Percentiles rank a stretch among this genome's conserved stretches.
phyloP scores from a whole-genome alignment of 2,797 vertebrate genomes.

The Dendrocincla tyrannina region DNA sequence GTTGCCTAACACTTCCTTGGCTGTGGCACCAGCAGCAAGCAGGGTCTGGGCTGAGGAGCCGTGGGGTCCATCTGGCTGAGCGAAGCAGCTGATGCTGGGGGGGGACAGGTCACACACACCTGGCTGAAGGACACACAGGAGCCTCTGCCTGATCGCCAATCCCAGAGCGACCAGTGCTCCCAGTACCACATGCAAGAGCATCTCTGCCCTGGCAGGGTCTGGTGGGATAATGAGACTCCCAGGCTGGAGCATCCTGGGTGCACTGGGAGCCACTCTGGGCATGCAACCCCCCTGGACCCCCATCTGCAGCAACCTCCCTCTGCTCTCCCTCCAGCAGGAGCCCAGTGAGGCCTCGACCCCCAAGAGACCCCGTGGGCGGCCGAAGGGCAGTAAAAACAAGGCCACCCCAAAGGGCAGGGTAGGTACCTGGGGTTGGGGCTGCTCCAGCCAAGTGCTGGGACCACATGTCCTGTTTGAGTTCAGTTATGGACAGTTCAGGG shows the following conservation, averaged over 20 bases:
- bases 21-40: accelerated
- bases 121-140: not conserved
- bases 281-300: not conserved
- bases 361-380: slow-evolving; percentile 92
- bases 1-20: accelerated
- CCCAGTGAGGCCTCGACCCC: slow-evolving; percentile 90
- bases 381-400: slow-evolving; percentile 97
- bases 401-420: slow-evolving; percentile 85
- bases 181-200: not conserved
- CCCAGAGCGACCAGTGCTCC: not conserved
- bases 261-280: accelerated
- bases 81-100: not conserved
- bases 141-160: not conserved
- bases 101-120: not conserved
- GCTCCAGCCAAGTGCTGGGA: not conserved
- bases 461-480: accelerated
- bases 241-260: accelerated
- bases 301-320: not conserved
- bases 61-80: accelerated
- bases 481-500: accelerated
- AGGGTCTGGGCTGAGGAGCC: accelerated
- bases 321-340: slow-evolving; percentile 79
- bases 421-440: slow-evolving; percentile 19
- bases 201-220: not conserved
- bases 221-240: not conserved